These are phyloP conservation scores for Yponomeuta plumbellus DNA, from an alignment of 2,888 invertebrate species.

Conservation along the genomic window DNA sequence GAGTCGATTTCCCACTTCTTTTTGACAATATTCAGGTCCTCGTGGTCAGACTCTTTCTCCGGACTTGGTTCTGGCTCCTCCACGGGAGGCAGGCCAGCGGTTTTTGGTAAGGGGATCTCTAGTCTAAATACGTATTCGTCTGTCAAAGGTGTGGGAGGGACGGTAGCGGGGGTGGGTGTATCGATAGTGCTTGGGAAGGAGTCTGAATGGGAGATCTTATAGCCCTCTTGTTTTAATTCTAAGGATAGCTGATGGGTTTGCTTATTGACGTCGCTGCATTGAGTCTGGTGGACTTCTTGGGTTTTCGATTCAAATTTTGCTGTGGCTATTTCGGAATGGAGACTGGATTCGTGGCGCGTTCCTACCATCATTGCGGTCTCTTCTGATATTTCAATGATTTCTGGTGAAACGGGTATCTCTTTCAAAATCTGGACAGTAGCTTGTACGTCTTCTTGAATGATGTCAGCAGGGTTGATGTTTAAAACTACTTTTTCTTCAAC, in stretches of 20 bases:
- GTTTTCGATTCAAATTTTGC: not conserved
- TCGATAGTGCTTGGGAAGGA: conserved; percentile 10
- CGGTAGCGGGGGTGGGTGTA: conserved; percentile 45
- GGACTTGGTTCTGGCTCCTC: conserved; percentile 36
- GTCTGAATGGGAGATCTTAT: conserved; percentile 2
- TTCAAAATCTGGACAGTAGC: conserved; percentile 2
- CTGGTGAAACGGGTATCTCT: not conserved
- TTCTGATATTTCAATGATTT: not conserved
- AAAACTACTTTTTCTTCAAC: not conserved
- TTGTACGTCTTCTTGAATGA: conserved; percentile 1
- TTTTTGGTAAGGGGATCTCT: conserved; percentile 49
- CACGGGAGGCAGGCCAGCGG: conserved; percentile 36
- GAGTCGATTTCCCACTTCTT: conserved; percentile 58
- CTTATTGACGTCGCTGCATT: not conserved
- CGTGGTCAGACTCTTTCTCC: conserved; percentile 34
- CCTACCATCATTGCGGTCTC: not conserved
- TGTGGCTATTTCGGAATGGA: not conserved
- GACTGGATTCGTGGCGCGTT: not conserved
- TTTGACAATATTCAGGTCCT: conserved; percentile 55
- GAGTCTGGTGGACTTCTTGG: not conserved
- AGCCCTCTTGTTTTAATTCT: not conserved
- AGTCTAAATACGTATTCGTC: conserved; percentile 65
- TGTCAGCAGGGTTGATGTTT: conserved; percentile 1
- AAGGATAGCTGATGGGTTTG: not conserved
- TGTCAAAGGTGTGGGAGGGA: conserved; percentile 58